These are phyloP conservation scores for Homarus gammarus DNA, from an alignment of 2,888 invertebrate species.

Conservation along the genomic window DNA sequence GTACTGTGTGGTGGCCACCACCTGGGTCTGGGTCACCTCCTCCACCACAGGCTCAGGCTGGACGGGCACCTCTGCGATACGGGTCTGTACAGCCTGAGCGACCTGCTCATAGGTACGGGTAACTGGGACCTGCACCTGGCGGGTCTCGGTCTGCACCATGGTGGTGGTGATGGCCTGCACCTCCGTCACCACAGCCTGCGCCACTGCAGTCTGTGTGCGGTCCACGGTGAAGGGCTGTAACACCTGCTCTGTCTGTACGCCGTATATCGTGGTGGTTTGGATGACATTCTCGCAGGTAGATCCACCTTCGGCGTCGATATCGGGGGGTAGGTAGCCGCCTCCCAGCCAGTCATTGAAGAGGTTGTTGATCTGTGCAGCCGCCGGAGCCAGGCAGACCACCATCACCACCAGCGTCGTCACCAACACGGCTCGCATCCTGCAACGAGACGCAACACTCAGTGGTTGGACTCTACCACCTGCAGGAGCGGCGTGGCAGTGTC, in stretches of 20 bases:
- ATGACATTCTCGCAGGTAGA: conserved; percentile 37
- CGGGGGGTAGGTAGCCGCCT: conserved; percentile 41
- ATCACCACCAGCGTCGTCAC: conserved; percentile 22
- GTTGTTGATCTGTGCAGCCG: conserved; percentile 19
- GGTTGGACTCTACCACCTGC: conserved; percentile 27
- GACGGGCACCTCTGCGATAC: conserved; percentile 42
- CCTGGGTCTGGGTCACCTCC: conserved; percentile 36
- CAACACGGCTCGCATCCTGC: conserved; percentile 60
- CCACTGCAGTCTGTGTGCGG: conserved; percentile 50
- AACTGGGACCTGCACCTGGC: conserved; percentile 68
- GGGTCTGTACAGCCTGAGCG: conserved; percentile 61
- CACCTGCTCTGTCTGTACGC: conserved; percentile 49
- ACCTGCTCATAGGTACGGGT: conserved; percentile 67
- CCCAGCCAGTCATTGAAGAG: conserved; percentile 18
- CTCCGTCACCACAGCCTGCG: conserved; percentile 67
- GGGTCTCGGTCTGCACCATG: conserved; percentile 61
- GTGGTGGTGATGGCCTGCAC: conserved; percentile 70
- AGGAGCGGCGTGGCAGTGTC: conserved; percentile 9
- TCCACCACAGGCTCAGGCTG: conserved; percentile 47
- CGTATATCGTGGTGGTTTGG: conserved; percentile 45
- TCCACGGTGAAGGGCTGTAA: conserved; percentile 65
- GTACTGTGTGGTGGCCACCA: conserved; percentile 56
- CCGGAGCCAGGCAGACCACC: conserved; percentile 13
- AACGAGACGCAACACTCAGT: conserved; percentile 53
- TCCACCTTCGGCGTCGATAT: conserved; percentile 11